phyloP scores from a whole-genome alignment of 2,113 vertebrate species.

The Galeopterus variegatus region DNA sequence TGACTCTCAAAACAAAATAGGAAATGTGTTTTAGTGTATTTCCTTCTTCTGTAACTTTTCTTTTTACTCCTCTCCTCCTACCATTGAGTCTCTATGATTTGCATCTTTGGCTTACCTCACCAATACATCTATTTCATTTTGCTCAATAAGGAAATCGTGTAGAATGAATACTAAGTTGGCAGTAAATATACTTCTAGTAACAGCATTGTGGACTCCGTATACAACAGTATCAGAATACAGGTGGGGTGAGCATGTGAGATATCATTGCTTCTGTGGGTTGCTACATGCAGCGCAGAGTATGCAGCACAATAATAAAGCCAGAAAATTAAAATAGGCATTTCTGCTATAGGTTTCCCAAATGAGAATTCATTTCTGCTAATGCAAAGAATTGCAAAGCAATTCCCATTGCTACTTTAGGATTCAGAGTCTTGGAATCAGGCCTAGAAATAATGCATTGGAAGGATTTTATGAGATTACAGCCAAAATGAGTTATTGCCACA shows the following conservation, averaged over 20 bases:
- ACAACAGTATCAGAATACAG: background rate
- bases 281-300: background rate
- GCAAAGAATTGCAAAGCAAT: slow-evolving; percentile 31
- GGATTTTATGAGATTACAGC: background rate
- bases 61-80: background rate
- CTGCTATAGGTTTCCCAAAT: slow-evolving; percentile 40
- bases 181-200: background rate
- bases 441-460: slow-evolving; percentile 66
- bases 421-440: slow-evolving; percentile 53
- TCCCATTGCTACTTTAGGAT: slow-evolving; percentile 27
- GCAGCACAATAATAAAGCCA: background rate
- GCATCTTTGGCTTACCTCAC: background rate
- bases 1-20: background rate
- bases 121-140: background rate
- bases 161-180: slow-evolving; percentile 2
- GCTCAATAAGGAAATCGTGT: background rate
- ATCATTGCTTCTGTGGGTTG: background rate
- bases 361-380: slow-evolving; percentile 55
- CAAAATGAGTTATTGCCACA: slow-evolving; percentile 54
- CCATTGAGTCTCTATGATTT: background rate
- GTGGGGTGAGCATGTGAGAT: background rate
- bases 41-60: background rate
- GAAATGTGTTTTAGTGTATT: background rate
- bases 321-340: slow-evolving; percentile 41
- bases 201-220: background rate